Conservation (phyloP, 2,113 vertebrate genomes). For the Limanda limanda region DNA sequence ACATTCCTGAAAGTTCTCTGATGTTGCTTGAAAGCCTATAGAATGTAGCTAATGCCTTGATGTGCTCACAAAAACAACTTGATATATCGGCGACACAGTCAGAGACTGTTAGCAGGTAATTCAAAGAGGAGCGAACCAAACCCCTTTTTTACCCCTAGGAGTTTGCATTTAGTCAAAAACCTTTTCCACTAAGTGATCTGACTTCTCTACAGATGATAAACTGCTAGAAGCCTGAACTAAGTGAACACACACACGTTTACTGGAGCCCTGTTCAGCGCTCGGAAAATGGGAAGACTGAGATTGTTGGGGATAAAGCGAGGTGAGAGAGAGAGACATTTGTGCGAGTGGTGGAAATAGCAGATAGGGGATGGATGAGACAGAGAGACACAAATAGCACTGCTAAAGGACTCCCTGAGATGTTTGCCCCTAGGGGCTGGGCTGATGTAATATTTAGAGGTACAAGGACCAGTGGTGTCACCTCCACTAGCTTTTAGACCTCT, state of each 20-base stretch:
- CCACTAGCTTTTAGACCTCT: slow-evolving; percentile 77
- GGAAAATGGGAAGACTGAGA: slow-evolving; percentile 7
- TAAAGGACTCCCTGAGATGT: slow-evolving; percentile 55
- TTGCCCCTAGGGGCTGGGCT: slow-evolving; percentile 53
- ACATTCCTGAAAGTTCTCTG: slow-evolving; percentile 26
- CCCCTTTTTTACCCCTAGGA: not conserved
- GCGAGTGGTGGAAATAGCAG: slow-evolving; percentile 15
- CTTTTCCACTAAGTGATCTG: not conserved
- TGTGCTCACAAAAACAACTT: slow-evolving; percentile 28
- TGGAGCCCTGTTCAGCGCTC: not conserved
- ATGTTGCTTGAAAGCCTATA: slow-evolving; percentile 28
- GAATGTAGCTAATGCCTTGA: slow-evolving; percentile 12
- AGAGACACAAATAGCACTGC: slow-evolving; percentile 63
- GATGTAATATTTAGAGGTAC: slow-evolving; percentile 80
- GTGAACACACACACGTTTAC: not conserved
- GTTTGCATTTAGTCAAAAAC: slow-evolving; percentile 12
- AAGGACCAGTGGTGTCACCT: slow-evolving; percentile 71
- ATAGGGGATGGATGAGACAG: slow-evolving; percentile 23
- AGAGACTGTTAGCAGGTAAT: slow-evolving; percentile 15
- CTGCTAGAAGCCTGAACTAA: not conserved
- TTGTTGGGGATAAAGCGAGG: slow-evolving; percentile 5
- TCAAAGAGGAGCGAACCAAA: slow-evolving; percentile 26
- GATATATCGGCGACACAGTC: slow-evolving; percentile 25
- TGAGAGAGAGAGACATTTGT: slow-evolving; percentile 12
- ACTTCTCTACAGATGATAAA: not conserved